Evolutionary conservation across 2,797 vertebrate species (phyloP), one percentile per base, ranked within the genome.

Genomic region (Eospalax fontanierii): DNA sequence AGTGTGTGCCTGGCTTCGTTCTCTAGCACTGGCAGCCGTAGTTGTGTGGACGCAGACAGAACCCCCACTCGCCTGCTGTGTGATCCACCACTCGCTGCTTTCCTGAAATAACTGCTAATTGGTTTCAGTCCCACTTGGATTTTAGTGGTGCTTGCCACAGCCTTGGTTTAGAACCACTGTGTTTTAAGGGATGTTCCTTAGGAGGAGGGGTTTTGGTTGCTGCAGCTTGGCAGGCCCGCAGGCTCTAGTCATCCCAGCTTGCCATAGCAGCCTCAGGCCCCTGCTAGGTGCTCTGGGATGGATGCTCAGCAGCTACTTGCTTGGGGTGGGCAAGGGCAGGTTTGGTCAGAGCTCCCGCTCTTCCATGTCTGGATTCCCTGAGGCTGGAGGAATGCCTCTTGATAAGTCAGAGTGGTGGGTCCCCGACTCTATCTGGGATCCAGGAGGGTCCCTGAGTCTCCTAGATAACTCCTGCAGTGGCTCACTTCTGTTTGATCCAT

Each of bases 61-160:
- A 87, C 86, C 90, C 65, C 57, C 78, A 26, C 61, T 78, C 15
- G 81, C 82, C 93, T 84, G 89, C 95, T 89, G 95, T 92, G 92
- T 81, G 90, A 78, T 81, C 93, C 38, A 16, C 0, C 4, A 54
- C 94, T 95, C 59, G n/a, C 89, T 93, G 79, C 71, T 92, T 92
- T 83, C 80, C 90, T 7, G 19, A 94, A 95, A 93, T 84, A 96
- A 89, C 95, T 94, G 95, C 92, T 97, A 94, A 97, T 97, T 97
- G 94, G 57, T 92, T 97, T 92, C 76, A 92, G 0, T 89, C 90
- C 87, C 68, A 70, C 89, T 92, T 93, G 75, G 83, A 91, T 92
- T 95, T 86, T 30, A 90, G n/a, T 93, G 78, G 85, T 96, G 82
- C 87, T 90, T 91, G 87, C 94, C 91, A 68, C 70, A 94, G 82